Percentiles rank a stretch among this genome's conserved stretches.
phyloP scores from a whole-genome alignment of 30 jellyfish, hydroid and myxozoan genomes.

The Hydractinia echinata region DNA sequence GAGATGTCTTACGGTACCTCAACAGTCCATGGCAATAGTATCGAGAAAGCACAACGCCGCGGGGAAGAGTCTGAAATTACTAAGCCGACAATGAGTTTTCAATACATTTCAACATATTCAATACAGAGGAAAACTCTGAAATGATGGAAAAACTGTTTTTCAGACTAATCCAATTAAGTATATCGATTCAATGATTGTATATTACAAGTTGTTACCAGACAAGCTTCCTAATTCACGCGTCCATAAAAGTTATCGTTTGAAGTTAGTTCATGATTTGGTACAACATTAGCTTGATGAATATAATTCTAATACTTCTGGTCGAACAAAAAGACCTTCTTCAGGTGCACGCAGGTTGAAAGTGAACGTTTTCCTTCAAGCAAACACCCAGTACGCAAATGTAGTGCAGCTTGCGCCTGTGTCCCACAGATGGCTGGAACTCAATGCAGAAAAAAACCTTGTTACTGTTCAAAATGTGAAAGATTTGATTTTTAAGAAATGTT shows the following conservation, averaged over 20 bases:
- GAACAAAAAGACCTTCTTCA: too few relatives aligned
- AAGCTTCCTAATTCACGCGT: neutral
- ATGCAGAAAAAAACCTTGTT: conserved; percentile 11
- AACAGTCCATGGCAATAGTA: conserved; percentile 9
- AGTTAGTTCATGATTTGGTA: conserved; percentile 38
- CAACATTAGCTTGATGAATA: conserved; percentile 25
- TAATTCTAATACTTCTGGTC: neutral
- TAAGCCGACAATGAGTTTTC: too few relatives aligned
- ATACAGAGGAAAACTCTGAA: conserved; percentile 7
- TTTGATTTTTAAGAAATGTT: conserved; percentile 22
- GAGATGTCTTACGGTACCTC: conserved; percentile 9
- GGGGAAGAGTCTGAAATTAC: too few relatives aligned
- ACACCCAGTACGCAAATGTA: conserved; percentile 35
- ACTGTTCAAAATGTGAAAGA: conserved; percentile 42
- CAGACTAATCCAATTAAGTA: conserved; percentile 39
- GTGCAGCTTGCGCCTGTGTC: conserved; percentile 26
- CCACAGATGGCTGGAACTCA: conserved; percentile 10
- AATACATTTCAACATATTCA: too few relatives aligned
- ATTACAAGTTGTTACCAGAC: conserved; percentile 13
- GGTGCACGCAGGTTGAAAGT: conserved; percentile 42
- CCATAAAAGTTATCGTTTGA: conserved; percentile 21
- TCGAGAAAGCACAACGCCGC: too few relatives aligned
- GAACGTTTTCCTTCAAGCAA: conserved; percentile 41
- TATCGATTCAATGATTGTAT: conserved; percentile 31
- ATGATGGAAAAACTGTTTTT: conserved; percentile 45